Conservation (phyloP, 1,140 invertebrate species). For the Grapholita molesta region DNA sequence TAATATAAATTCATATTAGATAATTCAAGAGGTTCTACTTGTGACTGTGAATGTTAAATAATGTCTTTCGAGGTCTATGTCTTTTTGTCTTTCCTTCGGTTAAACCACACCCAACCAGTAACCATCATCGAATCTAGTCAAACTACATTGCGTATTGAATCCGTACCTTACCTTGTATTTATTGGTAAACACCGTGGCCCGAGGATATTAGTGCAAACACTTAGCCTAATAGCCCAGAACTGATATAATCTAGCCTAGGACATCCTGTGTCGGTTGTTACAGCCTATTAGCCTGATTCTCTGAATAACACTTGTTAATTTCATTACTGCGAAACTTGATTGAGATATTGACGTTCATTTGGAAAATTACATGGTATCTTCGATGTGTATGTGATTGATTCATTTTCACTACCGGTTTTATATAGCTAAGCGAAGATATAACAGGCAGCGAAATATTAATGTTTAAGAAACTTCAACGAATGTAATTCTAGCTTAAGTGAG, state of each 20-base stretch:
- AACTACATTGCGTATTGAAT: not conserved
- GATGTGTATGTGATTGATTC: not conserved
- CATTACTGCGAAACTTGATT: not conserved
- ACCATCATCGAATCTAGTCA: not conserved
- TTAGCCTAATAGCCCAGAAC: not conserved
- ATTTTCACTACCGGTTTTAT: not conserved
- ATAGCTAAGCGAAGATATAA: too few relatives aligned
- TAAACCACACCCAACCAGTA: not conserved
- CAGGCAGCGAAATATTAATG: too few relatives aligned
- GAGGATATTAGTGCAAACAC: conserved; percentile 3
- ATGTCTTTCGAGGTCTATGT: too few relatives aligned
- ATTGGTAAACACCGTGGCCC: not conserved
- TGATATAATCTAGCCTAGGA: conserved; percentile 4
- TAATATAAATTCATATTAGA: too few relatives aligned
- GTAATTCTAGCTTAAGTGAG: not conserved
- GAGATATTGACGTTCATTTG: not conserved
- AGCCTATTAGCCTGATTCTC: not conserved
- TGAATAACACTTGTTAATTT: not conserved
- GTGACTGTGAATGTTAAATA: too few relatives aligned
- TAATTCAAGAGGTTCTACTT: too few relatives aligned
- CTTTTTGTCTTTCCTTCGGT: too few relatives aligned
- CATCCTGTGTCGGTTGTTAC: not conserved
- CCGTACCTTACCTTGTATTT: not conserved
- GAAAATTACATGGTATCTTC: not conserved
- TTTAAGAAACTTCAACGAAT: not conserved